Percentiles rank a stretch among this genome's conserved stretches.
phyloP scores from a whole-genome alignment of 2,888 invertebrate species.

The Philaethria dido region DNA sequence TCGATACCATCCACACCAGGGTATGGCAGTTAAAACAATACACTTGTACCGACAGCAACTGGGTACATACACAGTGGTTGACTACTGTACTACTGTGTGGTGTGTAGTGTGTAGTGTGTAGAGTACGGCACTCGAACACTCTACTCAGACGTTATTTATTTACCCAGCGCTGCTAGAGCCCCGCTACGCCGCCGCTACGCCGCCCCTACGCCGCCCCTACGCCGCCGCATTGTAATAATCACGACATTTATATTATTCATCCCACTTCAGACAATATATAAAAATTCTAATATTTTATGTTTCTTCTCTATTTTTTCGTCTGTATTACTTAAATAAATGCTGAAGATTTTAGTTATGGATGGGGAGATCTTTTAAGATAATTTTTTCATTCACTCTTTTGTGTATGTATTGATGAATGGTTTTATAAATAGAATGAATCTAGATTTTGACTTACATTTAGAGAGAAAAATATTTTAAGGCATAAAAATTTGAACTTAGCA shows the following conservation, averaged over 20 bases:
- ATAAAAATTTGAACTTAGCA: too few relatives aligned
- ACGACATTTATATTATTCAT: slow-evolving; percentile 26
- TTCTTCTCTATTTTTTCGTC: background rate
- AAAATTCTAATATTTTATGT: slow-evolving; percentile 21
- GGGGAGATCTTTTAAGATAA: background rate
- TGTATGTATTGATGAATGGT: too few relatives aligned
- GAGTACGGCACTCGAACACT: slow-evolving; percentile 13
- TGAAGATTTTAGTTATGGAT: background rate
- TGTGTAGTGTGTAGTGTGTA: background rate
- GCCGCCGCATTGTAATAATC: slow-evolving; percentile 26
- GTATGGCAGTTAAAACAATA: background rate
- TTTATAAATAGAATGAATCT: too few relatives aligned
- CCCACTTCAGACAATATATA: slow-evolving; percentile 22
- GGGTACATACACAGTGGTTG: background rate
- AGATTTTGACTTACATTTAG: too few relatives aligned
- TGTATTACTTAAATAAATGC: slow-evolving; percentile 6
- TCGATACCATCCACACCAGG: background rate
- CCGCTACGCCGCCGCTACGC: slow-evolving; percentile 8
- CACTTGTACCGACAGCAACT: background rate
- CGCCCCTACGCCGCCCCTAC: slow-evolving; percentile 9
- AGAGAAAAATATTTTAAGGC: too few relatives aligned
- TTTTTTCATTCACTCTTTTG: background rate
- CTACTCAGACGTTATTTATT: slow-evolving; percentile 26
- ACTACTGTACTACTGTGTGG: background rate
- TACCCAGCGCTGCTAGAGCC: slow-evolving; percentile 10